Evolutionary conservation across 2,888 invertebrate species (phyloP), one percentile per base, ranked within the genome.

Genomic region (Catocala sponsa): DNA sequence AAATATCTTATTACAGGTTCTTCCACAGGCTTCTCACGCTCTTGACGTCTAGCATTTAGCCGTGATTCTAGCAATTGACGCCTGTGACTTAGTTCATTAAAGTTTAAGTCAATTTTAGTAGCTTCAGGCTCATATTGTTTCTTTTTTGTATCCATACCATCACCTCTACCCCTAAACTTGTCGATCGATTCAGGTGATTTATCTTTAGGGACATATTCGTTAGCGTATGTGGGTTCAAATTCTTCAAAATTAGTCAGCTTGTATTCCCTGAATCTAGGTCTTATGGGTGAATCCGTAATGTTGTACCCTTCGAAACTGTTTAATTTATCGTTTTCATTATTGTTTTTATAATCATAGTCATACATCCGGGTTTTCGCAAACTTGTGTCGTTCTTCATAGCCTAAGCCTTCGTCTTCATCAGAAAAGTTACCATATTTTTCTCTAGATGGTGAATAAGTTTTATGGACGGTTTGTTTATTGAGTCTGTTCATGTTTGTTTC

Each of bases 391-490:
- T 96, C 96, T 82, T 97, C 97, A 59, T 96, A 96, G 1, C 97
- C 97, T n/a, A 97, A 88, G 0, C 97, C 97, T 86, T 97, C 97
- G 73, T 97, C 97, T 83, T 97, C 97, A 83, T 97, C 97, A 10
- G 97, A 97, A 59, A 96, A 94, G 59, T 95, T 95, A 9, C 89
- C 87, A 81, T 91, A 87, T 85, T 94, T 91, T 77, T 95, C 90
- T 85, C 90, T 91, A 83, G 81, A 76, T 64, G 95, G 89, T 5
- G 91, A 90, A 72, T 87, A 91, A 25, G 93, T 92, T 63, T 95
- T 95, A 70, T 95, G 95, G 13, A 95, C 82, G 15, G 95, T 95
- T 72, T 91, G 91, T 72, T 91, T 93, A 11, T 86, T 84, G 32
- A 81, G 64, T 63, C 81, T 83, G 35, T 76, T 76, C 25, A 84